Conservation (phyloP, 2,888 invertebrate species). For the Ochlodes sylvanus region DNA sequence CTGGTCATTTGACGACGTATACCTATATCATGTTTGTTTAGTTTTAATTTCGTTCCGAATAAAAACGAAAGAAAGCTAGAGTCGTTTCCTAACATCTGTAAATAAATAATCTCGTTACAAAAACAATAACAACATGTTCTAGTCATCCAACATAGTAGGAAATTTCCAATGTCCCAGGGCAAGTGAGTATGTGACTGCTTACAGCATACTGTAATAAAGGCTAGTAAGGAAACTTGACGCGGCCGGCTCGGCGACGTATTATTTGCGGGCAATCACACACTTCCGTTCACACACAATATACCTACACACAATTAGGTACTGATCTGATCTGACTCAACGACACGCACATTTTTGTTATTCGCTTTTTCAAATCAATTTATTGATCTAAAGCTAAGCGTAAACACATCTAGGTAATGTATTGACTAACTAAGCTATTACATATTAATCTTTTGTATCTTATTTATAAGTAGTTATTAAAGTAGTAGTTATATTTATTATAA, state of each 20-base stretch:
- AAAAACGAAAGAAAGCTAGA: no score
- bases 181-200: conserved; percentile 10
- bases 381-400: neutral
- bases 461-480: no score
- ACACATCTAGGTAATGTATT: no score
- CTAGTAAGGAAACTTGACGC: conserved; percentile 58
- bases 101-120: no score
- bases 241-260: conserved; percentile 42
- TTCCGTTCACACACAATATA: conserved; percentile 61
- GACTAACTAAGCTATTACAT: no score
- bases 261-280: conserved; percentile 56
- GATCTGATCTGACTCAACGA: conserved; percentile 42
- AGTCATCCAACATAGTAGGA: neutral
- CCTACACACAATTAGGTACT: conserved; percentile 41
- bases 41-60: no score
- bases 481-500: no score
- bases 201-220: conserved; percentile 15
- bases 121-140: neutral
- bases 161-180: conserved; percentile 15
- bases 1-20: no score
- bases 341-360: conserved; percentile 41
- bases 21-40: no score
- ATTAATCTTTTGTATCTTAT: no score
- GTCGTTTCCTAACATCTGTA: no score
- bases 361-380: conserved; percentile 14